Conservation (phyloP, 2,888 invertebrate genomes). For the Aphrophora alni region DNA sequence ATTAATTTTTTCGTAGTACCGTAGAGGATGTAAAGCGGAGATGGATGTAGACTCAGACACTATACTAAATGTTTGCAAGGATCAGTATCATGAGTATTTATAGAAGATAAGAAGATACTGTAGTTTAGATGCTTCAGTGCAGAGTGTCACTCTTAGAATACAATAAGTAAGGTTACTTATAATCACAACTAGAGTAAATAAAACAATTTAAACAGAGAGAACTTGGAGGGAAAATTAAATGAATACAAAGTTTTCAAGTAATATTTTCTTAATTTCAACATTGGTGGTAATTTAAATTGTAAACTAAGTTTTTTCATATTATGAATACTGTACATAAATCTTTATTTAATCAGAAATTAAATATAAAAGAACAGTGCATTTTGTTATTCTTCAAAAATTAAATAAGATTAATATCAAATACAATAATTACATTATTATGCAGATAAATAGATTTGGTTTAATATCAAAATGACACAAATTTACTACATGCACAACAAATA, state of each 20-base stretch:
- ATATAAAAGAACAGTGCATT: not conserved
- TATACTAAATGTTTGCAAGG: too few species aligned
- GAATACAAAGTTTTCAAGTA: not conserved
- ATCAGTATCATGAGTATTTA: too few species aligned
- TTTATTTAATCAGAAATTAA: not conserved
- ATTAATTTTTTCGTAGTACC: too few species aligned
- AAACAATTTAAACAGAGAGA: not conserved
- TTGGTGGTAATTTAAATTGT: not conserved
- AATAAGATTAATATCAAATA: not conserved
- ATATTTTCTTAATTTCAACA: not conserved
- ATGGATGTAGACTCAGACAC: too few species aligned
- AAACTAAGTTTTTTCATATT: not conserved
- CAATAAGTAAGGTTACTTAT: too few species aligned
- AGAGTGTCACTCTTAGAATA: too few species aligned
- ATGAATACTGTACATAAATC: not conserved
- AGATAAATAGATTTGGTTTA: not conserved
- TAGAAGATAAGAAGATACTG: too few species aligned
- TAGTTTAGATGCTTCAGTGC: too few species aligned
- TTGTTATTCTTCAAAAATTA: not conserved
- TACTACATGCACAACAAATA: not conserved
- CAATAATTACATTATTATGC: not conserved
- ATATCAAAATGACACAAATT: conserved; percentile 5
- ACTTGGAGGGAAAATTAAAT: not conserved
- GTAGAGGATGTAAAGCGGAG: too few species aligned
- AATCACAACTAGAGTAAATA: too few species aligned